A percentile compares a stretch with the other conserved stretches of the same genome.
phyloP scores from a whole-genome alignment of 2,797 vertebrate genomes.

The Pempheris klunzingeri region DNA sequence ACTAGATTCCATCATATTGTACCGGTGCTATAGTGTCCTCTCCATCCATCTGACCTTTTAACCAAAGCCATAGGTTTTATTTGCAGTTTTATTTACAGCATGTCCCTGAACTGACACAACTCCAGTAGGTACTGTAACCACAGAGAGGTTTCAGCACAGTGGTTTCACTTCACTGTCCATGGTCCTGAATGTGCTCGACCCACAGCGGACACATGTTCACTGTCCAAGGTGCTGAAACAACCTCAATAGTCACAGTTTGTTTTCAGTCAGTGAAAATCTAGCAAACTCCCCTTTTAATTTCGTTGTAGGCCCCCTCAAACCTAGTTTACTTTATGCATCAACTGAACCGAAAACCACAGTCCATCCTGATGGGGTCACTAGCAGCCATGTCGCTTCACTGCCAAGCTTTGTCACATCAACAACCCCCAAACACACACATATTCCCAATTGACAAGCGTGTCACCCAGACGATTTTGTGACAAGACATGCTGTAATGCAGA shows the following conservation, averaged over 20 bases:
- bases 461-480: background rate
- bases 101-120: background rate
- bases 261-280: background rate
- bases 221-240: slow-evolving; percentile 67
- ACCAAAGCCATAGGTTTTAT: background rate
- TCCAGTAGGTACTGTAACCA: background rate
- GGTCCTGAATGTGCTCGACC: slow-evolving; percentile 47
- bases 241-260: background rate
- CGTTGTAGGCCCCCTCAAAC: background rate
- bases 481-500: background rate
- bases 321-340: background rate
- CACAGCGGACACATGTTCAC: background rate
- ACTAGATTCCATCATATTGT: background rate
- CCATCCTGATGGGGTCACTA: slow-evolving; percentile 24
- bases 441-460: slow-evolving; percentile 6
- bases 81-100: background rate
- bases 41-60: background rate
- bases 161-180: slow-evolving; percentile 40
- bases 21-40: background rate
- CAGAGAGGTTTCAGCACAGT: background rate
- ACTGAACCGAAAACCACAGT: slow-evolving; percentile 28
- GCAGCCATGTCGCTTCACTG: slow-evolving; percentile 16
- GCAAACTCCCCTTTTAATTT: background rate
- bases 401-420: slow-evolving; percentile 22
- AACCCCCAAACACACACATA: background rate